Percentiles rank a stretch among this genome's conserved stretches.
Conservation (phyloP, 1,140 invertebrate genomes). For the Tetramorium alpestre region DNA sequence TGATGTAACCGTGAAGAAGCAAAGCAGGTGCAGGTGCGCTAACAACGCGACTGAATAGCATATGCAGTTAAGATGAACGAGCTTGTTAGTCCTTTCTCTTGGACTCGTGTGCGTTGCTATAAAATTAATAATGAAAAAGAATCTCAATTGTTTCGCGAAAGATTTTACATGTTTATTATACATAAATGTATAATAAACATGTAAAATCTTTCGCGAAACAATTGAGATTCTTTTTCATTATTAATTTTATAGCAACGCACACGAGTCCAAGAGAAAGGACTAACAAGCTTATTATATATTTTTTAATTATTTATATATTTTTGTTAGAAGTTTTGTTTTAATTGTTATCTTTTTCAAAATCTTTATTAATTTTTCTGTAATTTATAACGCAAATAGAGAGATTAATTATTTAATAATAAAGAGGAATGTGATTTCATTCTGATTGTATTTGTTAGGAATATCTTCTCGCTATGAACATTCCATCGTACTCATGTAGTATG, state of each 20-base stretch:
- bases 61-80: slow-evolving; percentile 30
- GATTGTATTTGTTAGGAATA: neutral
- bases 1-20: slow-evolving; percentile 69
- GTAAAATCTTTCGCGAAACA: neutral
- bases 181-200: neutral
- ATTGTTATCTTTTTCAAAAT: no score
- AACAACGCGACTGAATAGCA: slow-evolving; percentile 36
- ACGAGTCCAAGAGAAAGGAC: neutral
- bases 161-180: neutral
- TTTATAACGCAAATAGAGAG: neutral
- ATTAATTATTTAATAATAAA: neutral
- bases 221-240: neutral
- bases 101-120: neutral
- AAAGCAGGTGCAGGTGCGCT: slow-evolving; percentile 71
- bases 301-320: neutral
- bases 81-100: slow-evolving; percentile 13
- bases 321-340: neutral
- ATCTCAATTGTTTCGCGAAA: neutral
- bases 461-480: slow-evolving; percentile 8
- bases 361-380: neutral
- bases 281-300: slow-evolving; percentile 11
- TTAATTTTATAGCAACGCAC: neutral
- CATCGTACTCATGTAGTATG: neutral
- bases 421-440: neutral
- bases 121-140: neutral